Base-by-base conservation (phyloP, 2,797 vertebrate genomes). In the Anguilla pacifica region DNA sequence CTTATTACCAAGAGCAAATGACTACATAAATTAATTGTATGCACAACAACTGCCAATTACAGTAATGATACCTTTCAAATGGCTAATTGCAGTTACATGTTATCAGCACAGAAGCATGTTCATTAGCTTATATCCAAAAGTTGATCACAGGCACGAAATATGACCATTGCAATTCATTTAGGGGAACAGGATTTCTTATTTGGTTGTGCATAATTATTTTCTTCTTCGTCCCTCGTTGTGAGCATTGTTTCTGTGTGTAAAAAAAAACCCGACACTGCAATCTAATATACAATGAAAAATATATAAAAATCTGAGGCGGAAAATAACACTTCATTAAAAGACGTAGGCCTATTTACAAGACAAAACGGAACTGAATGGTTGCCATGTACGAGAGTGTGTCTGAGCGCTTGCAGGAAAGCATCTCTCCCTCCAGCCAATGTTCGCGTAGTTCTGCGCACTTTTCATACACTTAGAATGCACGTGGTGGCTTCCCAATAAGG, bases 1-100 rank as follows among this genome's bases (percentile, higher is more conserved):
- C 53, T 79, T 79, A 79, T 79, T 79, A 79, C 35, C 13, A 28
- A 51, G 35, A 86, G 64, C 25, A 28, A 43, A 70, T 59, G n/a
- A 86, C 61, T 70, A 70, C 43, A n/a, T 86, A 70, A 67, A 72
- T 70, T 49, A 86, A 86, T 86, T 51, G 61, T 43, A 86, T 49
- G 57, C 59, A 53, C 39, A 85, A 67, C 55, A 86, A 86, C 61
- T 46, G 43, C 35, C 61, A 70, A 86, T 86, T 70, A 72, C 61
- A 49, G 43, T 70, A 86, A 86, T 86, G 59, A 72, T 70, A 70
- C 85, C 39, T 86, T 86, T 22, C 25, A 49, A 84, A 70, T 22
- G 43, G 64, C 64, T 86, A 51, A 72, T 72, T 85, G 64, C 15
- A 49, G 85, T 72, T 51, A 6, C 82, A 77, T 46, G 74, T 22